These are phyloP conservation scores for Oppia nitens DNA, from an alignment of 1,140 invertebrate genomes.

Conservation along the genomic window DNA sequence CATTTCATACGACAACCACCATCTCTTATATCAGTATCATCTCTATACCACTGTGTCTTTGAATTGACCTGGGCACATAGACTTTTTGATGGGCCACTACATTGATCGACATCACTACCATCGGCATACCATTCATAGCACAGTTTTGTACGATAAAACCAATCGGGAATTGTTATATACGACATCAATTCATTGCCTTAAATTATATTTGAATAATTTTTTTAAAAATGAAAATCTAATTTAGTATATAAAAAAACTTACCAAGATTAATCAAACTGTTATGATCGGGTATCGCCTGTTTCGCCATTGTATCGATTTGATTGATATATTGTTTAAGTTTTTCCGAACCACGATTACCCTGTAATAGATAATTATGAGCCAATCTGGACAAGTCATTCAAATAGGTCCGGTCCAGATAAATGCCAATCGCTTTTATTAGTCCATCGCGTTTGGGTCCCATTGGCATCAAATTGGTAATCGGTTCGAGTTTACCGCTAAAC, in stretches of 20 bases:
- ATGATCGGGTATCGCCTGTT: too few species aligned
- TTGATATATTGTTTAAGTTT: too few species aligned
- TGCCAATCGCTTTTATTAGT: neutral
- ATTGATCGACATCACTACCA: neutral
- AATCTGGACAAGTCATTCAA: neutral
- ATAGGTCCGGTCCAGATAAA: neutral
- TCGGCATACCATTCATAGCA: slow-evolving; percentile 10
- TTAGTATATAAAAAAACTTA: too few species aligned
- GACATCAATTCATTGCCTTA: too few species aligned
- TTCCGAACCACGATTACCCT: too few species aligned
- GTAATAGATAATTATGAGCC: too few species aligned
- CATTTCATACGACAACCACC: slow-evolving; percentile 9
- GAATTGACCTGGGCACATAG: neutral
- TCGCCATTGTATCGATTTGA: too few species aligned
- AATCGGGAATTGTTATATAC: neutral
- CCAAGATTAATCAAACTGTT: too few species aligned
- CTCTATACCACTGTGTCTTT: neutral
- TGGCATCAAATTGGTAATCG: neutral
- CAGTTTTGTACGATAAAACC: neutral
- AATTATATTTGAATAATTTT: too few species aligned
- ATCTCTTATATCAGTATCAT: slow-evolving; percentile 5
- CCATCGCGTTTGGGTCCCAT: neutral
- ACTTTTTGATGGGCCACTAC: neutral
- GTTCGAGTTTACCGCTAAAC: neutral
- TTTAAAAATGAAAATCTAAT: too few species aligned